Base-by-base conservation (phyloP, 2,113 vertebrate species). In the Craseonycteris thonglongyai region DNA sequence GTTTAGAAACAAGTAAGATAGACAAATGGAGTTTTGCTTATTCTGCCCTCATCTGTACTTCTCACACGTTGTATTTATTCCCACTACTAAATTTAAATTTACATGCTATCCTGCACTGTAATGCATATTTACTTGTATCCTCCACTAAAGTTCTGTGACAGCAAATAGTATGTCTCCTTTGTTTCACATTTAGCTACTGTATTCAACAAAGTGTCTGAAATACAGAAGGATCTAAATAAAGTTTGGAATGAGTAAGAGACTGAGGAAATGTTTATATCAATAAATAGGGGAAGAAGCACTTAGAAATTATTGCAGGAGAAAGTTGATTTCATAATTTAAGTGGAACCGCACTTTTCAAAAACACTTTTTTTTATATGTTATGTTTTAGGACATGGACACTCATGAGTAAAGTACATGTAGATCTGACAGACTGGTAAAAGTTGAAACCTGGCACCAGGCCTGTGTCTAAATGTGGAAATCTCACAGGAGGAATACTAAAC, bases 21-120 rank as follows among this genome's bases (percentile, higher is more conserved):
- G 74, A 49, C 56, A 90, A 58, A 61, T 19, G 5, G 7, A 68
- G 6, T 61, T 61, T 59, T 66, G 3, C 24, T 33, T 24, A 19
- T 49, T 45, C 6, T 80, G 13, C 7, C 22, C 2, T 47, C 19
- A 69, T 33, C 8, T n/a, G 7, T 51, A 21, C 45, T 51, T 69
- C 16, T 65, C 56, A 47, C n/a, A 45, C 15, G 59, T 15, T 71
- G 54, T 22, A n/a, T 30, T n/a, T n/a, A 51, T 26, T 30, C 35
- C 22, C 33, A 13, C 40, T 45, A 18, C 13, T 69, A 69, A n/a
- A n/a, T n/a, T n/a, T n/a, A n/a, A n/a, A 21, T 7, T 68, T 33
- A 21, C 1, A 47, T 26, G 0, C n/a, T 35, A 66, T 58, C 19
- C 1, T 40, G 3, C 2, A 8, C 6, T 38, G 0, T 45, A 71